Conservation (phyloP, 2,113 vertebrate genomes). For the Xenus cinereus region DNA sequence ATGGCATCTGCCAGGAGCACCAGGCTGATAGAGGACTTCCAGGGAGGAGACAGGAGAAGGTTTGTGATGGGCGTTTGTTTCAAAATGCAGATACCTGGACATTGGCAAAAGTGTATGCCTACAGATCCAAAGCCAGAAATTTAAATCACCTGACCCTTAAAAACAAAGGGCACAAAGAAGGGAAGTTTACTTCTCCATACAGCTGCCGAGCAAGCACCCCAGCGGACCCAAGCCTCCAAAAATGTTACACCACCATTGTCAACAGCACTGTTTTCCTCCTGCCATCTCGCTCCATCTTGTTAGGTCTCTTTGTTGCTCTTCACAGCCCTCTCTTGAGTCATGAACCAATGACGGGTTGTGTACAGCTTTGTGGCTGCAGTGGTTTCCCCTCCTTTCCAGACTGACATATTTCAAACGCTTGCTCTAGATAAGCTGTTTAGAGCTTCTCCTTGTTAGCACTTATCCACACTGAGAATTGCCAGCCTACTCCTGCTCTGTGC, state of each 20-base stretch:
- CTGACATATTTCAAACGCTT: background rate
- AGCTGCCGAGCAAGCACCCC: background rate
- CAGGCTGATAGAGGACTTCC: background rate
- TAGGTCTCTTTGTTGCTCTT: background rate
- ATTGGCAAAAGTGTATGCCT: background rate
- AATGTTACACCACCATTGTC: background rate
- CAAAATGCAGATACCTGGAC: background rate
- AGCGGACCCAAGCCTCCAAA: background rate
- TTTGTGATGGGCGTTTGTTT: background rate
- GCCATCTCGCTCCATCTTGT: background rate
- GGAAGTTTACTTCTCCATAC: background rate
- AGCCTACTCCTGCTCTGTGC: background rate
- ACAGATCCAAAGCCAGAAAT: background rate
- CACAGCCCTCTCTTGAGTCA: background rate
- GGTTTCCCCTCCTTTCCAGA: constrained; percentile 27
- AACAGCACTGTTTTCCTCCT: background rate
- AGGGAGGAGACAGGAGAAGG: background rate
- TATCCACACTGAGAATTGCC: background rate
- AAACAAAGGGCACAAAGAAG: background rate
- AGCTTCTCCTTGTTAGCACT: background rate
- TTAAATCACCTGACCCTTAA: background rate
- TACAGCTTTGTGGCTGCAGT: background rate
- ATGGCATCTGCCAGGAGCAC: background rate
- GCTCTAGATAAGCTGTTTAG: background rate
- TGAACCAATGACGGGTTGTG: background rate